Conservation (phyloP, 2,113 vertebrate genomes). For the Mobula hypostoma region DNA sequence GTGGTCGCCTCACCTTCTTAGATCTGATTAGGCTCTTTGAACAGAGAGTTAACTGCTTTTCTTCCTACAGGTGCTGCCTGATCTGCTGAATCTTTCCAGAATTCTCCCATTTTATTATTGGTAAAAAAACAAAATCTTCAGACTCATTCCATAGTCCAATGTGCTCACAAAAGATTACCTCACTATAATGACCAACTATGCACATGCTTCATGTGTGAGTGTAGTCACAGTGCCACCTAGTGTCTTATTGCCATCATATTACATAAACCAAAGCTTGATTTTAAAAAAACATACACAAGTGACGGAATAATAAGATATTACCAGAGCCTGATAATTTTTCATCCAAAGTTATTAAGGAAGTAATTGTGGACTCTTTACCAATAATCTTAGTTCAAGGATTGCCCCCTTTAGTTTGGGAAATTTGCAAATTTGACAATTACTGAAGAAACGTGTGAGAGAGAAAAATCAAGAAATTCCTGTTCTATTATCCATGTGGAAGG, state of each 20-base stretch:
- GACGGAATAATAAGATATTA: background rate
- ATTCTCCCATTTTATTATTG: background rate
- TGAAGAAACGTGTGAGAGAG: no score
- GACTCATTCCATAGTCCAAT: background rate
- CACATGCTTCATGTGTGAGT: background rate
- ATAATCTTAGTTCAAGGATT: background rate
- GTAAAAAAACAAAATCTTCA: background rate
- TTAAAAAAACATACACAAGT: background rate
- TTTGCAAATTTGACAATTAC: background rate
- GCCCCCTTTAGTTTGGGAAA: background rate
- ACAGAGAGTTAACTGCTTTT: no score
- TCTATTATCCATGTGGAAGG: no score
- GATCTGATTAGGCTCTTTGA: no score
- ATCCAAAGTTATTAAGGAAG: background rate
- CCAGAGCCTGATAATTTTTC: background rate
- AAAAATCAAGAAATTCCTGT: no score
- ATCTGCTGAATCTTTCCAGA: no score
- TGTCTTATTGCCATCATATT: background rate
- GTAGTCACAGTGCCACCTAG: constrained; percentile 18
- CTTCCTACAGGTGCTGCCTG: no score
- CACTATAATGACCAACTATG: background rate
- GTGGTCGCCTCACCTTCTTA: no score
- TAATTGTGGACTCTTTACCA: background rate
- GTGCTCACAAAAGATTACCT: background rate
- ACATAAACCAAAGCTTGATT: background rate